Conservation (phyloP, 2,797 vertebrate genomes). For the Meriones psammophilus region DNA sequence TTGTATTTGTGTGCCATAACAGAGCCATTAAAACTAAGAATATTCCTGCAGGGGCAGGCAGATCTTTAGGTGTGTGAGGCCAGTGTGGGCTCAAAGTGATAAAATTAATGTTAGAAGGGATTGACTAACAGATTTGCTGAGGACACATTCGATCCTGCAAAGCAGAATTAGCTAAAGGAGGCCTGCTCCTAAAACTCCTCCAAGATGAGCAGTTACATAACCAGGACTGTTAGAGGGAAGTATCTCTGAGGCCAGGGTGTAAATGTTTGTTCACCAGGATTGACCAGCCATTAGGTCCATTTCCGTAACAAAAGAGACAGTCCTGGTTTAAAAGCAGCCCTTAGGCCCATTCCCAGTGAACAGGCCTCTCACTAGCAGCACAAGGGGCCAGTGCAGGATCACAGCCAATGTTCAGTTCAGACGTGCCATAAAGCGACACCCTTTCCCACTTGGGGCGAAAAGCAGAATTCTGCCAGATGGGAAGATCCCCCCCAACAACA, state of each 20-base stretch:
- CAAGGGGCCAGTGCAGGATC: background rate
- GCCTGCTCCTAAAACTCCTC: background rate
- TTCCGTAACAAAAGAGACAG: background rate
- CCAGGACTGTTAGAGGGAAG: background rate
- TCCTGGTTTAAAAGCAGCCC: background rate
- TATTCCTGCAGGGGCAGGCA: background rate
- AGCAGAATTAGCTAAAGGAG: background rate
- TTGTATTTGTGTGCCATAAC: background rate
- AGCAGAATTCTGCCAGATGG: background rate
- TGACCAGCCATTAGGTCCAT: background rate
- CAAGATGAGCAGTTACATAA: background rate
- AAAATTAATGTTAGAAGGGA: background rate
- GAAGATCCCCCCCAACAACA: background rate
- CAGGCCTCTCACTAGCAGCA: background rate
- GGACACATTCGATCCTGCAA: background rate
- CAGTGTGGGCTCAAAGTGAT: background rate
- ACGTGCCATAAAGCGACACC: background rate
- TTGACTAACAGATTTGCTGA: background rate
- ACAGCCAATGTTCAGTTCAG: background rate
- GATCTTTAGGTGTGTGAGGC: no score
- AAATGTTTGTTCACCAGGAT: background rate
- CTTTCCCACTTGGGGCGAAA: no score
- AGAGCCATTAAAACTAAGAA: constrained; percentile 55
- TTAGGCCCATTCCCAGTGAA: background rate
- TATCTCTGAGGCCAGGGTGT: no score